Evolutionary conservation across 1,140 invertebrate genomes (phyloP), one percentile per base, ranked within the genome.

Genomic region (Papilio polyxenes): DNA sequence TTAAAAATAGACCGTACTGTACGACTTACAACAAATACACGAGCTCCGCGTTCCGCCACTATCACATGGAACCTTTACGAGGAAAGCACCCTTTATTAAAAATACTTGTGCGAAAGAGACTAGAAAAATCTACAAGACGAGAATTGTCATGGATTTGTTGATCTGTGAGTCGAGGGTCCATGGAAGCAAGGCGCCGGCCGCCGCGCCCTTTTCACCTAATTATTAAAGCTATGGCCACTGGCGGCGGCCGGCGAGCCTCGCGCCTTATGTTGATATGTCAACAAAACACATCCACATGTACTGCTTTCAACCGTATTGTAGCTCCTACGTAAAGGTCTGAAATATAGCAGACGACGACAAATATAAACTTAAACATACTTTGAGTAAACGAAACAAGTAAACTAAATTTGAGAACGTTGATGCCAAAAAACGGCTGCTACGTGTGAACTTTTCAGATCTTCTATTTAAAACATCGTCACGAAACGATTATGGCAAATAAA

Each of bases 101-200:
- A 82, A 86, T 87, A 86, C 89, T 94, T 94, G 91, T 94, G 93
- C 92, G 92, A 88, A 86, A 90, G 90, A 92, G 93, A 94, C 93
- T 94, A 94, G 93, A 94, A 92, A 80, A 86, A 87, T 88, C 87
- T 91, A 88, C 87, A 90, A 90, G 83, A 88, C 81, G 76, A 85
- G 87, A 86, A 85, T 82, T 89, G 90, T 91, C 90, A 91, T 91
- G 90, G 90, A 85, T 85, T 86, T 82, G 86, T 85, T 88, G 56
- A 84, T 75, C 83, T 80, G 80, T 31, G 74, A 75, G 72, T 62
- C 44, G 75, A 49, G 65, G 75, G 78, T 74, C 44, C 74, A n/a
- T 75, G 80, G 79, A 40, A 40, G 37, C 31, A 31, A 56, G 23
- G 51, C 56, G 80, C 76, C 56, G 83, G 79, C 62, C 62, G 82